Conservation (phyloP, 2,113 vertebrate species). For the Notothenia coriiceps region DNA sequence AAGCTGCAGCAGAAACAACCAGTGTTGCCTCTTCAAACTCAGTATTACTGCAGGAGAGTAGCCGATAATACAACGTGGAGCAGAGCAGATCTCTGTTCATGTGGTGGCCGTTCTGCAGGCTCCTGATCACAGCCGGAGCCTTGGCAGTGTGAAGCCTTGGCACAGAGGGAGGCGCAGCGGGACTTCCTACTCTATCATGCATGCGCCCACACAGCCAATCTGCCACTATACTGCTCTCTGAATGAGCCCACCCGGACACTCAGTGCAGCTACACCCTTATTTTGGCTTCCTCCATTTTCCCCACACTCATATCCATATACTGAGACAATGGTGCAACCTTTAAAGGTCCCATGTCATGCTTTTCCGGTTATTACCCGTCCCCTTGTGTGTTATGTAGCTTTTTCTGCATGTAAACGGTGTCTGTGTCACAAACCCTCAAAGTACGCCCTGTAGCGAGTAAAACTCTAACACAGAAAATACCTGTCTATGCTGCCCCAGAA, state of each 20-base stretch:
- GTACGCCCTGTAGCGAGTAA: too few relatives aligned
- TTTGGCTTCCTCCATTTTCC: conserved; percentile 26
- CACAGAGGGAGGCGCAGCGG: conserved; percentile 62
- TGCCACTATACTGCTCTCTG: conserved; percentile 62
- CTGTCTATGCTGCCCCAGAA: too few relatives aligned
- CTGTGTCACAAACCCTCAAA: too few relatives aligned
- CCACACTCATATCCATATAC: not conserved
- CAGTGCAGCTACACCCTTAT: conserved; percentile 25
- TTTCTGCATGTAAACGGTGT: too few relatives aligned
- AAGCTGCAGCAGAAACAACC: too few relatives aligned
- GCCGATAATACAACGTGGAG: not conserved
- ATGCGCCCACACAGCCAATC: conserved; percentile 80
- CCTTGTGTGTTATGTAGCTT: too few relatives aligned
- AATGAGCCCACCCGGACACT: conserved; percentile 42
- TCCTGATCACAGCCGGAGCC: conserved; percentile 46
- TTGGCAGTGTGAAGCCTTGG: conserved; percentile 61
- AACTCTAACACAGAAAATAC: too few relatives aligned
- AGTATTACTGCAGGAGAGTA: conserved; percentile 29
- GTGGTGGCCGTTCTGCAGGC: conserved; percentile 44
- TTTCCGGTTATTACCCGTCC: too few relatives aligned
- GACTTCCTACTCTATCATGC: conserved; percentile 71
- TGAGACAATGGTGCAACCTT: not conserved
- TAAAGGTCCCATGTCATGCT: too few relatives aligned
- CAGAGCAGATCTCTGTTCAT: conserved; percentile 25
- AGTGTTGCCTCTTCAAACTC: conserved; percentile 18